A percentile compares a stretch with the other conserved stretches of the same genome.
These are phyloP conservation scores for Ceryle rudis DNA, from an alignment of 2,797 vertebrate species.

Conservation along the genomic window DNA sequence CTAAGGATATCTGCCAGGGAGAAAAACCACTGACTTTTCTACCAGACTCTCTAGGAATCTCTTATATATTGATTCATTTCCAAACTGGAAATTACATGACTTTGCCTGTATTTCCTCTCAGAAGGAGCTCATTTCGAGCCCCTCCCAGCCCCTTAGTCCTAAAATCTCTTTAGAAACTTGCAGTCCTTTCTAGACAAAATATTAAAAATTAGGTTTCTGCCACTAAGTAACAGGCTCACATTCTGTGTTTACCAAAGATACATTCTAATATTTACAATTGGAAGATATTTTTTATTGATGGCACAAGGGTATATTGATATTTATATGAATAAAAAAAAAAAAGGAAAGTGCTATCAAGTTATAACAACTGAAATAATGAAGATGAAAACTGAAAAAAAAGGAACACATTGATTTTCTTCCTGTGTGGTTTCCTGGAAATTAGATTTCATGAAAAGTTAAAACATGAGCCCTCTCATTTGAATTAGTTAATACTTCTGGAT, in stretches of 20 bases:
- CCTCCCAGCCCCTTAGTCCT: not conserved
- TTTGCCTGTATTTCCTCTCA: not conserved
- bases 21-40: conserved; percentile 8
- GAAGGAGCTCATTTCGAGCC: not conserved
- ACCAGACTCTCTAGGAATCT: not conserved
- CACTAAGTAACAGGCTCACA: not conserved
- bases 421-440: not conserved
- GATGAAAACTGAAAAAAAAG: not conserved
- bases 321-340: not conserved
- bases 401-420: not conserved
- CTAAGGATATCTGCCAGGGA: not conserved
- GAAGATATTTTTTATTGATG: not conserved
- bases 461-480: not conserved
- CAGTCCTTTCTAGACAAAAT: not conserved
- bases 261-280: not conserved
- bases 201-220: not conserved
- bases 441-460: not conserved
- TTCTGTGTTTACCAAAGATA: not conserved
- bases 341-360: not conserved
- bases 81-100: not conserved
- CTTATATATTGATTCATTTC: not conserved
- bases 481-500: not conserved
- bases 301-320: not conserved
- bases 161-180: not conserved
- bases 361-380: not conserved